Evolutionary conservation across 2,797 vertebrate genomes (phyloP), one percentile per base, ranked within the genome.

Genomic region (Epinephelus malabaricus): DNA sequence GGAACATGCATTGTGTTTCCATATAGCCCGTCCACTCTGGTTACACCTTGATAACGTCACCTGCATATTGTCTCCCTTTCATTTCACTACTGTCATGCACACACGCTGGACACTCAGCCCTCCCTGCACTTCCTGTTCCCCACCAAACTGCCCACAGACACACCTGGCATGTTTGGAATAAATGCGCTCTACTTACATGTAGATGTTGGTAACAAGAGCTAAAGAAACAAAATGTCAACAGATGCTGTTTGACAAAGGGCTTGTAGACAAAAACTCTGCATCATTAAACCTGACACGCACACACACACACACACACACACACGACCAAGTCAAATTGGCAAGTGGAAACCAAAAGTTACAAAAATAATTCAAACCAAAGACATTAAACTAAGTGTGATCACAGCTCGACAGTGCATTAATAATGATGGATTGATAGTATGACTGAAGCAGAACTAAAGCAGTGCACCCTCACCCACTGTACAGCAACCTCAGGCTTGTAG

Each of bases 361-460:
- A 19, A 72, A 58, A 50, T 2, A 14, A 5, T 13, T 53, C 2
- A 50, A 56, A 43, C 21, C 27, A 17, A 15, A 23, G 30, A 54
- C 40, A 23, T n/a, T 46, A 17, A 65, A 49, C 25, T 3, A 49
- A 6, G 6, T 46, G 27, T 27, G 23, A 51, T 38, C 51, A 43
- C 3, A 5, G 14, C 11, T 19, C 2, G 0, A 54, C 53, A 64
- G 53, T 45, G 40, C 7, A 49, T 45, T 64, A 63, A 88, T 73
- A 69, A 61, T 72, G 77, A 85, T 46, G 66, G 58, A 81, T 83
- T 5, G 4, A 72, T 45, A 6, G 27, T 30, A 34, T 15, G 64
- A 76, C 25, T 49, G 47, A 38, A 27, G 77, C 62, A 38, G 55
- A 78, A n/a, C 18, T 46, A 50, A 63, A 73, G 64, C 43, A 18